phyloP scores from a whole-genome alignment of 2,888 invertebrate species.

The Pterostichus madidus region DNA sequence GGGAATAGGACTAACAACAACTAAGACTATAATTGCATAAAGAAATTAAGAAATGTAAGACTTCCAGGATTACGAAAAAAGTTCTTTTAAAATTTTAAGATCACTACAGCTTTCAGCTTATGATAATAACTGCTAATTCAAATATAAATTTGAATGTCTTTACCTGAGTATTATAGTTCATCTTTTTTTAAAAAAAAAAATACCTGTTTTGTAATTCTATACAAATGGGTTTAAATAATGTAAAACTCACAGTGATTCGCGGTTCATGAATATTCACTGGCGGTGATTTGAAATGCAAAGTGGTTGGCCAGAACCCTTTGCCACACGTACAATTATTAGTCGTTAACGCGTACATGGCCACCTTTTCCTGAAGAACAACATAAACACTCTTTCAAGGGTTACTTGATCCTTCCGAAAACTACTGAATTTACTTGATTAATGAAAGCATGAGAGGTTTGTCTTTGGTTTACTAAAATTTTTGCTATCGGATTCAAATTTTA shows the following conservation, averaged over 20 bases:
- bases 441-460: too few species aligned
- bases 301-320: conserved; percentile 62
- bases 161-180: background rate
- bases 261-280: conserved; percentile 73
- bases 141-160: background rate
- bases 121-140: background rate
- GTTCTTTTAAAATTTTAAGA: background rate
- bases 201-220: conserved; percentile 69
- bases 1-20: too few species aligned
- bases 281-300: conserved; percentile 73
- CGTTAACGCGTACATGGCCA: conserved; percentile 52
- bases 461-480: too few species aligned
- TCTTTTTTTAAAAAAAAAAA: conserved; percentile 30
- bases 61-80: too few species aligned
- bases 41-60: background rate
- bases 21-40: background rate
- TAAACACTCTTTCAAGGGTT: background rate
- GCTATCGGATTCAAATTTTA: too few species aligned
- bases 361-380: conserved; percentile 22
- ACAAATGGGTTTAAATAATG: conserved; percentile 72
- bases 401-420: background rate
- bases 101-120: background rate
- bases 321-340: conserved; percentile 64
- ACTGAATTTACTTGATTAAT: too few species aligned
- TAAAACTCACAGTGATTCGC: conserved; percentile 73